These are phyloP conservation scores for Trimorus sp. DNA, from an alignment of 2,888 invertebrate species.

Conservation along the genomic window DNA sequence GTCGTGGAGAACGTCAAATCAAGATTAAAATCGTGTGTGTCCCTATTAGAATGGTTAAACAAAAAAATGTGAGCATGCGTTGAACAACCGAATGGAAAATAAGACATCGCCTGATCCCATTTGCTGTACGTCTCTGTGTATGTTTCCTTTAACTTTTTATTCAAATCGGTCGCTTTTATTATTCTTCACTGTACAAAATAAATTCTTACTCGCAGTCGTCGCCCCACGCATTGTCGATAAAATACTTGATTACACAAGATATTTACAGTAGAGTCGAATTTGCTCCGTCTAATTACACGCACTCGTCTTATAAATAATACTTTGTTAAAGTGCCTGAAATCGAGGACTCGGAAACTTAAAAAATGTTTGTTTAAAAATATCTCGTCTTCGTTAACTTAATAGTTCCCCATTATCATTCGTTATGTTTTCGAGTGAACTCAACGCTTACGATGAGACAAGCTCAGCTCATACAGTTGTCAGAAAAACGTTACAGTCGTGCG, in stretches of 20 bases:
- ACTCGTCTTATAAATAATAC: slow-evolving; percentile 63
- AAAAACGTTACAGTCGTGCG: slow-evolving; percentile 47
- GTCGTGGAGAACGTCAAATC: too few relatives aligned
- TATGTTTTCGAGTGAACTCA: too few relatives aligned
- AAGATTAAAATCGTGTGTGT: too few relatives aligned
- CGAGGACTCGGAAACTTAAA: slow-evolving; percentile 28
- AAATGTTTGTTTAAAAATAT: background rate
- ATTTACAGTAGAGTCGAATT: slow-evolving; percentile 61
- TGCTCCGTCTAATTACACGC: slow-evolving; percentile 46
- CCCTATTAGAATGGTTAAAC: too few relatives aligned
- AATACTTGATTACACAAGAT: slow-evolving; percentile 58
- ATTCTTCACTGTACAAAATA: slow-evolving; percentile 65
- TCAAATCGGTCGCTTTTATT: slow-evolving; percentile 46
- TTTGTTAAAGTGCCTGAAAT: slow-evolving; percentile 51
- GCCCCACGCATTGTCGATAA: slow-evolving; percentile 1
- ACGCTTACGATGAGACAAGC: too few relatives aligned
- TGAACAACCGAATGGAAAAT: slow-evolving; percentile 26
- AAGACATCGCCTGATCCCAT: slow-evolving; percentile 2
- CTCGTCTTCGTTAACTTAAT: too few relatives aligned
- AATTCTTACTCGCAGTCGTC: slow-evolving; percentile 48
- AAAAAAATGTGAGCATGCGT: too few relatives aligned
- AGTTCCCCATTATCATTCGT: too few relatives aligned
- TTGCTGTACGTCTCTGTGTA: too few relatives aligned
- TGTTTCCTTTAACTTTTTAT: slow-evolving; percentile 10
- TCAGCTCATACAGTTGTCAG: too few relatives aligned